phyloP scores from a whole-genome alignment of 1,140 invertebrate genomes.

The Diorhabda elongata region DNA sequence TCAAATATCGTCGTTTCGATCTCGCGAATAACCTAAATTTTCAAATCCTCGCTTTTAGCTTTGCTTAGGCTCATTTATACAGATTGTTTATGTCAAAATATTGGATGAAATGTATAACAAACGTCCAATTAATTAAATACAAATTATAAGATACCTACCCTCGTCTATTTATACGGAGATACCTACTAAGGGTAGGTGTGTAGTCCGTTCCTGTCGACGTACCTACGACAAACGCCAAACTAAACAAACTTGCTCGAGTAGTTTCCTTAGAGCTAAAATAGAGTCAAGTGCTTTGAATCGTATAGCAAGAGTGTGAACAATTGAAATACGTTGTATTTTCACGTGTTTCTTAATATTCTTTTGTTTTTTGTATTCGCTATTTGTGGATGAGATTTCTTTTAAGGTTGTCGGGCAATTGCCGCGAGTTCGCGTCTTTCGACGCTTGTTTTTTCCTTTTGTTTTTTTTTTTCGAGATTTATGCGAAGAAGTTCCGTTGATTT shows the following conservation, averaged over 20 bases:
- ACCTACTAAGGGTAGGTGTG: no score
- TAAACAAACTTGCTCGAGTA: slow-evolving; percentile 20
- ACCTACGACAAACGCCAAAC: slow-evolving; percentile 7
- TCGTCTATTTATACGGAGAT: no score
- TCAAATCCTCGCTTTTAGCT: no score
- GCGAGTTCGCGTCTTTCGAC: background rate
- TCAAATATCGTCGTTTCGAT: no score
- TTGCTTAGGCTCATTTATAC: no score
- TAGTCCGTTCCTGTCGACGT: background rate
- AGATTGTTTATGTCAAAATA: no score
- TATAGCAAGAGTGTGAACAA: slow-evolving; percentile 20
- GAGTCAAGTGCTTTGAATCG: slow-evolving; percentile 19
- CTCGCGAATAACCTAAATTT: no score
- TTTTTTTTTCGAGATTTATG: slow-evolving; percentile 8
- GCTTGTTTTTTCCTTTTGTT: slow-evolving; percentile 6
- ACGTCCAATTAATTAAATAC: no score
- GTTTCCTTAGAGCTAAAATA: slow-evolving; percentile 17
- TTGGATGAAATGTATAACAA: no score
- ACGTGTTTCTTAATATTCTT: slow-evolving; percentile 20
- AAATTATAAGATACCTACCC: no score
- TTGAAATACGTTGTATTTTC: slow-evolving; percentile 23
- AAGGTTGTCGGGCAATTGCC: slow-evolving; percentile 14
- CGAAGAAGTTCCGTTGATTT: background rate
- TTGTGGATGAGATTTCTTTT: slow-evolving; percentile 8
- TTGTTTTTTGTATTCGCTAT: slow-evolving; percentile 12